These are phyloP conservation scores for Gephyroberyx darwinii DNA, from an alignment of 2,797 vertebrate genomes.

Conservation along the genomic window DNA sequence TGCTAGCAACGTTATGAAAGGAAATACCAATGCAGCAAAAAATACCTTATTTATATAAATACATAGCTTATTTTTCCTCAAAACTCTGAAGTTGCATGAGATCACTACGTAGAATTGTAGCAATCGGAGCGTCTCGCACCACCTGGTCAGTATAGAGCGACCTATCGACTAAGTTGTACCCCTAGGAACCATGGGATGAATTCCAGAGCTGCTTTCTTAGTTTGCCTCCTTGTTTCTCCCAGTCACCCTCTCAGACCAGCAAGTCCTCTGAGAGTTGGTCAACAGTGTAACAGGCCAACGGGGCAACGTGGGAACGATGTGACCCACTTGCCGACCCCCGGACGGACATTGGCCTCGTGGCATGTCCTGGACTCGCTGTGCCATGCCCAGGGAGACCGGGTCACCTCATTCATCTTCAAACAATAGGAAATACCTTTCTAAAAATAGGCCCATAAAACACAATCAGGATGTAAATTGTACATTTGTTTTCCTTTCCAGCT, in stretches of 20 bases:
- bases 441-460: conserved; percentile 80
- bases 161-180: background rate
- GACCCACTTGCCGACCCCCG: conserved; percentile 63
- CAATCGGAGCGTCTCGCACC: no score
- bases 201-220: background rate
- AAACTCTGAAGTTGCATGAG: no score
- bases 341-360: conserved; percentile 66
- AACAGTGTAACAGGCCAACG: conserved; percentile 32
- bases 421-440: conserved; percentile 84
- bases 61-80: no score
- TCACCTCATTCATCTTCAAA: conserved; percentile 77
- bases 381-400: conserved; percentile 67
- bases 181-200: background rate
- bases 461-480: conserved; percentile 84
- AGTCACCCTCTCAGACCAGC: background rate
- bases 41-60: no score
- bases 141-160: background rate
- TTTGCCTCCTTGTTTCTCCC: conserved; percentile 9
- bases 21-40: no score
- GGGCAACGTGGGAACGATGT: conserved; percentile 62
- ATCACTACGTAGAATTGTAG: no score
- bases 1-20: no score
- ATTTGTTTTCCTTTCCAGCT: conserved; percentile 78
- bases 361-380: conserved; percentile 66
- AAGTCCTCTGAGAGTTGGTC: conserved; percentile 15